These are phyloP conservation scores for Eutolmus rufibarbis DNA, from an alignment of 2,888 invertebrate species.

Conservation along the genomic window DNA sequence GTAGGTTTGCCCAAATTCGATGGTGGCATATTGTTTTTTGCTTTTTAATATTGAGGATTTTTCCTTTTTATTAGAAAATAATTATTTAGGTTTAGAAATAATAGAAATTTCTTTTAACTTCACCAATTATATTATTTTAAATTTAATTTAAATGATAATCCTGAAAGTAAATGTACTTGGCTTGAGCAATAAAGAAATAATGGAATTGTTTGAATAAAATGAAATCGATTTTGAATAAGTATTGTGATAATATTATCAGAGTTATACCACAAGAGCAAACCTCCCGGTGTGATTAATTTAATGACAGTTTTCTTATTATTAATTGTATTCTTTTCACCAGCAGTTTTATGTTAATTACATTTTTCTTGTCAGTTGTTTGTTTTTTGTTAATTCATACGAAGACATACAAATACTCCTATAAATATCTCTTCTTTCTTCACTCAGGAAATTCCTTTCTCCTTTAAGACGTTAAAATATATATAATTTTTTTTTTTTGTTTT, in stretches of 20 bases:
- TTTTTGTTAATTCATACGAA: neutral
- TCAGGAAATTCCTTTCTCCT: neutral
- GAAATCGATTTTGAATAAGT: neutral
- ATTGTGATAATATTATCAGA: neutral
- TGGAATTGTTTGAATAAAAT: neutral
- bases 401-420: constrained; percentile 6
- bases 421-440: neutral
- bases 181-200: neutral
- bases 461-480: neutral
- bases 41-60: no score
- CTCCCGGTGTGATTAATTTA: neutral
- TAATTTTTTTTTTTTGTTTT: neutral
- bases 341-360: constrained; percentile 29
- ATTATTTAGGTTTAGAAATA: no score
- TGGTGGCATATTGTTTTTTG: no score
- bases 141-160: no score
- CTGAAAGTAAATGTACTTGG: neutral
- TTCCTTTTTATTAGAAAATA: no score
- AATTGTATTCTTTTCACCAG: constrained; percentile 39
- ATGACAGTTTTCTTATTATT: constrained; percentile 27
- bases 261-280: neutral
- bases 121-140: no score
- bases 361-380: neutral
- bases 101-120: no score
- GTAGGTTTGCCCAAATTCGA: no score